These are phyloP conservation scores for Gallirallus australis DNA, from an alignment of 2,797 vertebrate species.

Conservation along the genomic window DNA sequence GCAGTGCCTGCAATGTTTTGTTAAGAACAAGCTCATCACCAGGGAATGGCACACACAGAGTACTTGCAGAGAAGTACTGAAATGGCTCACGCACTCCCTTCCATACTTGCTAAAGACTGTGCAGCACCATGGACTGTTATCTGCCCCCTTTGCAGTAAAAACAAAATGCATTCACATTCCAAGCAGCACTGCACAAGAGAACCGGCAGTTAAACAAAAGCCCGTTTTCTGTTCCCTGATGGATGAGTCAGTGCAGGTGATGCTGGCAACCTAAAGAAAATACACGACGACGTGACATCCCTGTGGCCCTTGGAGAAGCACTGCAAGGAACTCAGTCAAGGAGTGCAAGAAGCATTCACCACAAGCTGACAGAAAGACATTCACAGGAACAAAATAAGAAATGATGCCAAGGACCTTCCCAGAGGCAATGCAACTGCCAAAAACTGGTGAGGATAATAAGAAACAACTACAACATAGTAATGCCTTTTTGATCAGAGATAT, in stretches of 20 bases:
- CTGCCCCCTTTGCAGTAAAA: not conserved
- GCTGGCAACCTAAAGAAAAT: not conserved
- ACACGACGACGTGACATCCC: accelerated
- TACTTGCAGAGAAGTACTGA: not conserved
- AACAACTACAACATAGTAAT: not conserved
- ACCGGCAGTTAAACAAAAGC: not conserved
- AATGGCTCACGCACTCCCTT: not conserved
- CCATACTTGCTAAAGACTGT: not conserved
- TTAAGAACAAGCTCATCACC: not conserved
- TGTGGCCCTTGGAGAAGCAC: not conserved
- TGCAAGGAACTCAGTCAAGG: not conserved
- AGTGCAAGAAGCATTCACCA: not conserved
- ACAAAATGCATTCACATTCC: not conserved
- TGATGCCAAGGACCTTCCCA: not conserved
- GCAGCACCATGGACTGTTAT: not conserved
- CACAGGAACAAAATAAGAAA: not conserved
- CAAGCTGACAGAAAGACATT: slow-evolving; percentile 17
- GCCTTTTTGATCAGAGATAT: not conserved
- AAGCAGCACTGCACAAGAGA: not conserved
- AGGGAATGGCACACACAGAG: not conserved
- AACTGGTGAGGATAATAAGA: not conserved
- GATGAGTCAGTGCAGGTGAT: not conserved
- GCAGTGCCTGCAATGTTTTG: not conserved
- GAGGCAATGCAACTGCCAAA: not conserved
- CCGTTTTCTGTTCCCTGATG: not conserved